A percentile compares a stretch with the other conserved stretches of the same genome.
phyloP scores from a whole-genome alignment of 2,888 invertebrate genomes.

The Chymomyza procnemis region DNA sequence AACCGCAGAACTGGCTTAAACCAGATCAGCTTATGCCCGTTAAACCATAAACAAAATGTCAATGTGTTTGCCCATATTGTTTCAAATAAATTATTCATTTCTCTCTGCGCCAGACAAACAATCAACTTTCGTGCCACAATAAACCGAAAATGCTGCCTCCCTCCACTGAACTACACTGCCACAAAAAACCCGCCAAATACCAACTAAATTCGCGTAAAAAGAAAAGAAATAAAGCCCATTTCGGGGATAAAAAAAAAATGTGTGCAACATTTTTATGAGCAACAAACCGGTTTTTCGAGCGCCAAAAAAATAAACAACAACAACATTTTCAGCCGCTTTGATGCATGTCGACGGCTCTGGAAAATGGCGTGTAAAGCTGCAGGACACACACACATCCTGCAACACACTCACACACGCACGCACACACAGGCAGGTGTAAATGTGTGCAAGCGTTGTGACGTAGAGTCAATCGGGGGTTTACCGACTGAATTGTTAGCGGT shows the following conservation, averaged over 20 bases:
- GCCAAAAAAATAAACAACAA: not conserved
- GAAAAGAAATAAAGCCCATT: not conserved
- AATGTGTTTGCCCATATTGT: conserved; percentile 26
- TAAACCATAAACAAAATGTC: conserved; percentile 45
- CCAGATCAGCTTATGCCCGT: conserved; percentile 22
- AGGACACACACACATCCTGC: not conserved
- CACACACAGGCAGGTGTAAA: conserved; percentile 30
- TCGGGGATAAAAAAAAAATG: not conserved
- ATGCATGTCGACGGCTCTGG: not conserved
- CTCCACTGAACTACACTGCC: too few relatives aligned
- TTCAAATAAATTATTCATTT: conserved; percentile 47
- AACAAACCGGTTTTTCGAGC: not conserved
- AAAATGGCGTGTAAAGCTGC: not conserved
- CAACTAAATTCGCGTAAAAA: not conserved
- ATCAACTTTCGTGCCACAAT: conserved; percentile 22
- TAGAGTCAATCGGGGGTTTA: conserved; percentile 37
- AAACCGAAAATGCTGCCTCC: not conserved
- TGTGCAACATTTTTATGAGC: not conserved
- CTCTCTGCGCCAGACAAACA: conserved; percentile 38
- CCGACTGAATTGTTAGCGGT: conserved; percentile 17
- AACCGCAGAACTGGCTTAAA: conserved; percentile 19
- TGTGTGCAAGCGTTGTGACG: conserved; percentile 39
- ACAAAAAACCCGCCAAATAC: not conserved
- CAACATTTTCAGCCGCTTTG: not conserved
- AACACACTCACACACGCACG: not conserved